Evolutionary conservation across 1,140 invertebrate genomes (phyloP), one percentile per base, ranked within the genome.

Genomic region (Nymphalis io): DNA sequence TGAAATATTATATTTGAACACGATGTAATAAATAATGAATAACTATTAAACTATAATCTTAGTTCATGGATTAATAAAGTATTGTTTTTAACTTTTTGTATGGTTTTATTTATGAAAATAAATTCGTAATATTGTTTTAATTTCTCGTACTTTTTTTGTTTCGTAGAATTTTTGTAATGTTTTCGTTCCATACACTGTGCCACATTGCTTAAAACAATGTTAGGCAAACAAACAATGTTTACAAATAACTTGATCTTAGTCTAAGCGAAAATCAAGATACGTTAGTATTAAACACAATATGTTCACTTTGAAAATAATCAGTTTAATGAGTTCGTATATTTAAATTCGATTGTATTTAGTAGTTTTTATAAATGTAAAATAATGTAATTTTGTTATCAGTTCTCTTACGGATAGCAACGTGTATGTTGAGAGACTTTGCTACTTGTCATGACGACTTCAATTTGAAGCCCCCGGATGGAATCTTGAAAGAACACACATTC

Each of bases 361-460:
- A 44, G 0, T 13, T 51, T 57, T 13, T 66, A 10, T 27, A 33
- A 33, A 33, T 33, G 3, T 27, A 20, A 20, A 4, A 63, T 20
- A 21, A 12, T 16, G 20, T 10, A 11, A 51, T 44, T 55, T 65
- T 51, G 15, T 60, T 11, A 20, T 44, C n/a, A 60, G 42, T 65
- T 51, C 16, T 38, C 2, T 15, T 62, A 11, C 40, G 44, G 12
- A 60, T 58, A 33, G 44, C n/a, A 60, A 42, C 13, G 16, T 21
- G 61, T n/a, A 65, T 65, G 57, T 60, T 70, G 42, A 42, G 68
- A 23, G 86, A 89, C 21, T 85, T 90, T 46, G 62, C 83, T 1
- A 75, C 69, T 8, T 90, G 88, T 57, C 88, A 90, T 20, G 85
- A 89, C 20, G 81, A 90, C 64, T 87, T 87, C 62, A 73, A 51